Percentiles rank a stretch among this genome's conserved stretches.
These are phyloP conservation scores for Zygogramma bicolorata DNA, from an alignment of 2,888 invertebrate genomes.

Conservation along the genomic window DNA sequence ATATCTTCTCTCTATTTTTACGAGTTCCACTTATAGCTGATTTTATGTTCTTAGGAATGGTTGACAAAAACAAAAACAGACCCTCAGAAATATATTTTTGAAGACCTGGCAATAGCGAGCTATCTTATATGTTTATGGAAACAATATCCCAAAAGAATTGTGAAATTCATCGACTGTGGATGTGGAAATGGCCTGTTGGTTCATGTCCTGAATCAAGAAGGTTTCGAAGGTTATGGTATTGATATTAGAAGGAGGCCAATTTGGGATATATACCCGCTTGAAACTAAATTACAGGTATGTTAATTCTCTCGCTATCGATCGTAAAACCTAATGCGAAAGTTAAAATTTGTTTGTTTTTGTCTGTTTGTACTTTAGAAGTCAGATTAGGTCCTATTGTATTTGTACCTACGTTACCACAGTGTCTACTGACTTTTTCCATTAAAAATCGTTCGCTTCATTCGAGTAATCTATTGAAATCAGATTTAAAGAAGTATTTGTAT, in stretches of 20 bases:
- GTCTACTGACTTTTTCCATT: too few species aligned
- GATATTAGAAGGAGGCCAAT: constrained; percentile 89
- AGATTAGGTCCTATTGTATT: too few species aligned
- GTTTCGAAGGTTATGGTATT: constrained; percentile 84
- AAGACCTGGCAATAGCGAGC: constrained; percentile 94
- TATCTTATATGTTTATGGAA: constrained; percentile 87
- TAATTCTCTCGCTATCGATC: background rate
- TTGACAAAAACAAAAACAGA: constrained; percentile 93
- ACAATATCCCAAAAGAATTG: constrained; percentile 56
- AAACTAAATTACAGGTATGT: constrained; percentile 75
- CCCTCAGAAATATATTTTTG: constrained; percentile 94
- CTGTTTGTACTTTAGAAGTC: too few species aligned
- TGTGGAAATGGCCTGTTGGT: constrained; percentile 98
- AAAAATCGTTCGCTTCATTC: too few species aligned
- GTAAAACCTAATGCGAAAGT: too few species aligned
- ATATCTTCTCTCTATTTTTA: too few species aligned
- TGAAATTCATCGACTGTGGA: constrained; percentile 89
- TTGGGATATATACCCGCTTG: constrained; percentile 83
- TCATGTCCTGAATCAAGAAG: constrained; percentile 86
- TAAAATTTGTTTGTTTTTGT: too few species aligned
- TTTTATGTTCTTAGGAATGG: constrained; percentile 77
- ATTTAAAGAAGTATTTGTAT: too few species aligned
- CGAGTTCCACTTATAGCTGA: too few species aligned
- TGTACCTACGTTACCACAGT: too few species aligned
- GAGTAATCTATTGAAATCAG: too few species aligned